phyloP scores from a whole-genome alignment of 2,888 invertebrate genomes.

The Morpho achilles region DNA sequence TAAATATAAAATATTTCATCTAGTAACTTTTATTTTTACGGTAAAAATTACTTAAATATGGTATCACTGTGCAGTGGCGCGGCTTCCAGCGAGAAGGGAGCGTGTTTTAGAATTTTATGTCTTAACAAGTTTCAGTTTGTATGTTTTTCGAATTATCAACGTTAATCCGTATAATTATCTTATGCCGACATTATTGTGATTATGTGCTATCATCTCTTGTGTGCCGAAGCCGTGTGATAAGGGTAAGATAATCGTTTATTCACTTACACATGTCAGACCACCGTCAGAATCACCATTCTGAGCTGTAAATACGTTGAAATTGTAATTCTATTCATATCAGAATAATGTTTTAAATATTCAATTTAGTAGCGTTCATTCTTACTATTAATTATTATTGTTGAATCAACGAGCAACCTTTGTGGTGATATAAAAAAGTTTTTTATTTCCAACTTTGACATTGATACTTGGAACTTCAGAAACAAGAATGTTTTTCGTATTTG shows the following conservation, averaged over 20 bases:
- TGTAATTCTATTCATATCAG: conserved; percentile 27
- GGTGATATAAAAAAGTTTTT: conserved; percentile 16
- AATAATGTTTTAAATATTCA: conserved; percentile 25
- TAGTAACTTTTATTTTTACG: conserved; percentile 25
- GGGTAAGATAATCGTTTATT: conserved; percentile 60
- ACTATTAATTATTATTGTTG: no score
- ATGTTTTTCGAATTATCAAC: conserved; percentile 56
- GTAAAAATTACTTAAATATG: conserved; percentile 32
- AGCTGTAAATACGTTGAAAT: conserved; percentile 35
- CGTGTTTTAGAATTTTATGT: conserved; percentile 42
- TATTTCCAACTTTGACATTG: conserved; percentile 26
- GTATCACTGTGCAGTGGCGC: conserved; percentile 61
- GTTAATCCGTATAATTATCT: conserved; percentile 43
- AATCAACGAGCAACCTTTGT: no score
- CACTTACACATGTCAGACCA: conserved; percentile 42
- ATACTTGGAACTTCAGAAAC: conserved; percentile 14
- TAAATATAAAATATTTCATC: conserved; percentile 8
- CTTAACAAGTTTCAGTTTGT: conserved; percentile 62
- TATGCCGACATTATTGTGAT: conserved; percentile 60
- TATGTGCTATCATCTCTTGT: conserved; percentile 68
- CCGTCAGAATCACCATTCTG: no score
- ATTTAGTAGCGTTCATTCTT: neutral
- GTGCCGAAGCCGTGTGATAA: conserved; percentile 64
- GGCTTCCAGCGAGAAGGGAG: conserved; percentile 44
- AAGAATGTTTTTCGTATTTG: conserved; percentile 22